These are phyloP conservation scores for Coelinius sp. DNA, from an alignment of 2,888 invertebrate species.

Conservation along the genomic window DNA sequence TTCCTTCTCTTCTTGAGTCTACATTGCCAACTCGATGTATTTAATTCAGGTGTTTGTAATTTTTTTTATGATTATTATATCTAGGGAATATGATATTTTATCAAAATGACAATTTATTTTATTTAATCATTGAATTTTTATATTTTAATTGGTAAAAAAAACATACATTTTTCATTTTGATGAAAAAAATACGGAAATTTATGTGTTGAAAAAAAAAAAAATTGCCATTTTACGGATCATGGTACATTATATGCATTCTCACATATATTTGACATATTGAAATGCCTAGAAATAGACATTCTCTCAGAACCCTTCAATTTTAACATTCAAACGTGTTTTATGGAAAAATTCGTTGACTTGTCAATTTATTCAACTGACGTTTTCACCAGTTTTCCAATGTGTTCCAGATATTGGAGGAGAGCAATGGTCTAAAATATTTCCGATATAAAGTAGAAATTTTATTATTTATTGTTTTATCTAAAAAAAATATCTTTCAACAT, in stretches of 20 bases:
- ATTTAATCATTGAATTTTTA: too few relatives aligned
- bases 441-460: background rate
- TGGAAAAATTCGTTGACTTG: slow-evolving; percentile 20
- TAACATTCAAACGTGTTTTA: slow-evolving; percentile 4
- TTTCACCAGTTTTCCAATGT: background rate
- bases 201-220: too few relatives aligned
- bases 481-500: too few relatives aligned
- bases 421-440: background rate
- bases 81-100: too few relatives aligned
- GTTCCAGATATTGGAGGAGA: slow-evolving; percentile 2
- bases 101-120: too few relatives aligned
- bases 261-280: slow-evolving; percentile 2
- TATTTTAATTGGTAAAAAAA: too few relatives aligned
- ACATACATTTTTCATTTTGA: too few relatives aligned
- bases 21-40: background rate
- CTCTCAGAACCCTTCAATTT: background rate
- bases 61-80: too few relatives aligned
- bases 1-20: background rate
- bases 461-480: background rate
- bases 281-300: slow-evolving; percentile 5
- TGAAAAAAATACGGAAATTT: too few relatives aligned
- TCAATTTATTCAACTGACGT: slow-evolving; percentile 9
- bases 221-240: background rate
- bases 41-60: background rate
- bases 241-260: background rate